These are phyloP conservation scores for Echinops telfairi DNA, from an alignment of 2,113 vertebrate genomes.

Conservation along the genomic window DNA sequence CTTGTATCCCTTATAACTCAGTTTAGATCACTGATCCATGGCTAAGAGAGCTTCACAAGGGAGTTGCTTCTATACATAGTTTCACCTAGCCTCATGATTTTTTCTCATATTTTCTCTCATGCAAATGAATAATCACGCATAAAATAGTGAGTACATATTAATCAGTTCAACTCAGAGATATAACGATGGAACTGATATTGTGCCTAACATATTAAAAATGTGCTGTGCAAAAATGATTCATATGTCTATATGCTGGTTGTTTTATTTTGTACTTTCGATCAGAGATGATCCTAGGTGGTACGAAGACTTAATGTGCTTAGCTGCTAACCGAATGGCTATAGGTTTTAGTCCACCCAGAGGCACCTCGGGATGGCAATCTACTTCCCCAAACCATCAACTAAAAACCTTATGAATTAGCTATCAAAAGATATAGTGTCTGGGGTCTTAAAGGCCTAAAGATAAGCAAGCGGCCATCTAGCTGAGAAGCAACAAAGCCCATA, in stretches of 20 bases:
- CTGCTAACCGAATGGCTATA: neutral
- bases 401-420: neutral
- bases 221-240: neutral
- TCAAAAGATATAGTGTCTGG: too few species aligned
- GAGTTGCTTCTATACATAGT: too few species aligned
- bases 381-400: neutral
- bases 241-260: neutral
- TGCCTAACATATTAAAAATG: neutral
- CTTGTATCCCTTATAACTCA: neutral
- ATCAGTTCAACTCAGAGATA: neutral
- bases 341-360: neutral
- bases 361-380: neutral
- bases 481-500: too few species aligned
- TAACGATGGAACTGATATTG: neutral
- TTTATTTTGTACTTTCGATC: neutral
- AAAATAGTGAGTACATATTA: neutral
- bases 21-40: too few species aligned
- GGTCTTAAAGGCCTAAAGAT: too few species aligned
- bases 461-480: too few species aligned
- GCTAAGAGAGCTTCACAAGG: fast-evolving
- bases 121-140: neutral
- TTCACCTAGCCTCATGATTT: neutral
- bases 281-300: neutral
- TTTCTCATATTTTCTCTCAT: neutral
- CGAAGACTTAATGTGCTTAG: neutral